phyloP scores from a whole-genome alignment of 2,113 vertebrate species.

The Gallinago media region DNA sequence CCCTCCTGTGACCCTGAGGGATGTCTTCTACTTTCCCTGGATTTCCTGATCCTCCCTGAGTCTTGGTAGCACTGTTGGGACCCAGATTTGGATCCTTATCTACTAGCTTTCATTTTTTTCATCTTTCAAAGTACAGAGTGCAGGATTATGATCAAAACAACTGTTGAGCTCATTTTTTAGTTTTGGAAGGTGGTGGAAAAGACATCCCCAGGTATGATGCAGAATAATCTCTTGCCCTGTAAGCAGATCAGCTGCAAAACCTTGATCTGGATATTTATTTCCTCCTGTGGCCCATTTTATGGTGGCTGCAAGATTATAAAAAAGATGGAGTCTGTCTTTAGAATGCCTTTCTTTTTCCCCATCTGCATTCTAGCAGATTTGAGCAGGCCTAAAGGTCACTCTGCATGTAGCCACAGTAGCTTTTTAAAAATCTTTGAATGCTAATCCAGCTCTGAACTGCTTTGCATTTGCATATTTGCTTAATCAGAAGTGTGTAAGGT shows the following conservation, averaged over 20 bases:
- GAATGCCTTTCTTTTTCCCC: conserved; percentile 12
- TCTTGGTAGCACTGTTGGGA: background rate
- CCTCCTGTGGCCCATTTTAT: background rate
- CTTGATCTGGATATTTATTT: conserved; percentile 3
- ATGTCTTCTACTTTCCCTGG: background rate
- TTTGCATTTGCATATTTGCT: conserved; percentile 71
- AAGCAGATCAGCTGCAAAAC: background rate
- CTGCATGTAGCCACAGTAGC: conserved; percentile 27
- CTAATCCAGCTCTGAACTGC: conserved; percentile 43
- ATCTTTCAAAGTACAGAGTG: background rate
- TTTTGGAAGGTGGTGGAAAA: background rate
- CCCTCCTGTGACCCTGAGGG: background rate
- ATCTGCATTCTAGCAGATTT: conserved; percentile 52
- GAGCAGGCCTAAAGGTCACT: conserved; percentile 60
- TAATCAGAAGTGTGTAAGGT: conserved; percentile 68
- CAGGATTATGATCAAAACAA: background rate
- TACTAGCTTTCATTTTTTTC: background rate
- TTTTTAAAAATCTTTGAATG: conserved; percentile 63
- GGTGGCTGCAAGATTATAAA: background rate
- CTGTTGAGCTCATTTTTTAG: background rate
- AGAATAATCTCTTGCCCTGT: background rate
- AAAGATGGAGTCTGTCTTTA: conserved; percentile 20
- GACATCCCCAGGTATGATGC: background rate
- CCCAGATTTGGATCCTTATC: background rate
- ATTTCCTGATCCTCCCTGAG: background rate